phyloP scores from a whole-genome alignment of 2,797 vertebrate species.

The Clamator glandarius region DNA sequence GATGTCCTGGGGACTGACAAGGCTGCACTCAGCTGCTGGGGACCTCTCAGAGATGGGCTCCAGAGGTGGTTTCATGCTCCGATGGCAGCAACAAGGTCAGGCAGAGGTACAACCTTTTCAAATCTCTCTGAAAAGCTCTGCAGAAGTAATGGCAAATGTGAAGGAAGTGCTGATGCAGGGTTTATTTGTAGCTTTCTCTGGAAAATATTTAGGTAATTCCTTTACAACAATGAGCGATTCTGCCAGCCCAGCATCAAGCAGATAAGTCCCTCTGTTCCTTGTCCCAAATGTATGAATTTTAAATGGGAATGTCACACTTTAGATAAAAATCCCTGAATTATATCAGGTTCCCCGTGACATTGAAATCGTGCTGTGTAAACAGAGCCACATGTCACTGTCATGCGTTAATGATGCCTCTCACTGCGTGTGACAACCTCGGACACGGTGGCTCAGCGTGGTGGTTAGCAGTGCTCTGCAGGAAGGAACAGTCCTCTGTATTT shows the following conservation, averaged over 20 bases:
- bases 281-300: background rate
- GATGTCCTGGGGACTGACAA: background rate
- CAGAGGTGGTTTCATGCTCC: background rate
- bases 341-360: background rate
- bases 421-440: background rate
- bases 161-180: background rate
- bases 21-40: background rate
- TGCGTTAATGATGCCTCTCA: background rate
- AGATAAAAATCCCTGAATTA: background rate
- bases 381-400: background rate
- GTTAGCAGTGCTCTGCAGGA: background rate
- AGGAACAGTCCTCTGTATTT: background rate
- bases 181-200: background rate
- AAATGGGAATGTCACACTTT: background rate
- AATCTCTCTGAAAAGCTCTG: background rate
- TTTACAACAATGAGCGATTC: background rate
- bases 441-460: background rate
- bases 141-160: background rate
- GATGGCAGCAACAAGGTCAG: background rate
- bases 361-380: background rate
- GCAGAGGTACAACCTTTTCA: background rate
- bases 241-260: background rate
- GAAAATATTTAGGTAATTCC: background rate
- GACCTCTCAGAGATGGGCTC: rapidly evolving
- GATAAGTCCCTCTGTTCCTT: background rate